Evolutionary conservation across 2,888 invertebrate genomes (phyloP), one percentile per base, ranked within the genome.

Genomic region (Nineta flava): DNA sequence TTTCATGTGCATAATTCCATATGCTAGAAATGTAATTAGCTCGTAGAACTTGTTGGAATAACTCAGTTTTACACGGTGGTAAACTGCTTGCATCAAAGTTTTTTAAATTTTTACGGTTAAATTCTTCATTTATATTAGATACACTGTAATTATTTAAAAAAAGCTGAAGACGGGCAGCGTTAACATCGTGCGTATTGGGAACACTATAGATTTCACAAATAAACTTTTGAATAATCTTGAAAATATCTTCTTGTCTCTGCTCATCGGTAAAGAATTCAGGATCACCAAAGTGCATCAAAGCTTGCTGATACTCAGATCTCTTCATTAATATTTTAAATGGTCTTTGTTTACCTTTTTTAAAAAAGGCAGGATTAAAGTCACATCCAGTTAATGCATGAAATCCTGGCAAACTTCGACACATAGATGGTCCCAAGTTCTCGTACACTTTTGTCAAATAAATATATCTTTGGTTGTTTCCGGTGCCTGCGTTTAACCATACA

Each of bases 141-240:
- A n/a, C n/a, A n/a, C n/a, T n/a, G n/a, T n/a, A n/a, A n/a, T n/a
- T n/a, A n/a, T n/a, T 56, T 50, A 56, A 46, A 46, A 56, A 56
- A 13, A 55, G 48, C 48, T 55, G 55, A 52, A 58, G 55, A 34
- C 57, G 47, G 45, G 56, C 56, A 53, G 52, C 54, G 55, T 57
- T 48, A 15, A 58, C 56, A 34, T 57, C 57, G 43, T 49, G 7
- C 52, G 44, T 51, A 35, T 53, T 58, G 56, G 66, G 61, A 55
- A 53, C 47, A 44, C 47, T 53, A 13, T 54, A 56, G 35, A 57
- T 50, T 46, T 57, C 51, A 35, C 57, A 57, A 45, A 53, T 50
- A 47, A 51, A 52, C 31, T 52, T 51, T 50, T 53, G 54, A 15
- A 54, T 51, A 47, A 15, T 49, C 13, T 51, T 51, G 17, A 52